Conservation (phyloP, 1,140 invertebrate genomes). For the Sminthurides bifidus region DNA sequence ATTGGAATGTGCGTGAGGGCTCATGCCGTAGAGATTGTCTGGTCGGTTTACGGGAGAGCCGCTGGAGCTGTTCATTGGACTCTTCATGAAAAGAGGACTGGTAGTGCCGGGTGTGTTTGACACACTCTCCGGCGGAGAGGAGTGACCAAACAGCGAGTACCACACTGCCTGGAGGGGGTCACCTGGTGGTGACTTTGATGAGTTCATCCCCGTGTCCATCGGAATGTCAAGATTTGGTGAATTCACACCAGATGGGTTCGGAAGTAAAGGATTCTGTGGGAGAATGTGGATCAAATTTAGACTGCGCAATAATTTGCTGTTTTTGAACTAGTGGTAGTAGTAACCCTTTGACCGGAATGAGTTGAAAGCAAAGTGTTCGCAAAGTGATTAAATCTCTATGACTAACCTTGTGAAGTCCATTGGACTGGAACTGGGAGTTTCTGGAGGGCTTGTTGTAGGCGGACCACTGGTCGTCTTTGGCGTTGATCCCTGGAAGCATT, state of each 20-base stretch:
- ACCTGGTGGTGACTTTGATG: constrained; percentile 25
- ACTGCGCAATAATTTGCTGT: background rate
- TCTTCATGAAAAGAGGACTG: constrained; percentile 29
- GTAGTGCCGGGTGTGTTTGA: constrained; percentile 28
- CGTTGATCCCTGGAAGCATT: constrained; percentile 10
- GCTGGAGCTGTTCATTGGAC: background rate
- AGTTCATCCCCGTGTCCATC: constrained; percentile 30
- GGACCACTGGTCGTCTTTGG: constrained; percentile 27
- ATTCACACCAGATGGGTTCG: constrained; percentile 27
- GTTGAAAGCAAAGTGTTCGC: background rate
- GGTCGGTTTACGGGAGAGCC: constrained; percentile 20
- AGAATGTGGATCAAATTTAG: too few species aligned
- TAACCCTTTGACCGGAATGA: too few species aligned
- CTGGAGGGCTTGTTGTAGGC: constrained; percentile 17
- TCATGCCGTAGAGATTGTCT: constrained; percentile 11
- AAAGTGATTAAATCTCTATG: constrained; percentile 2
- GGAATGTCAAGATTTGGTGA: constrained; percentile 28
- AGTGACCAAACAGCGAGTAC: constrained; percentile 31
- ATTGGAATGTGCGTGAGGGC: background rate
- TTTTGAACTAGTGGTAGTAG: background rate
- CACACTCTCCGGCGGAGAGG: constrained; percentile 22
- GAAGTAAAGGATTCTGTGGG: constrained; percentile 27
- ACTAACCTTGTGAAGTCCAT: constrained; percentile 29
- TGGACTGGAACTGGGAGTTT: constrained; percentile 12
- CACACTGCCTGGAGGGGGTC: constrained; percentile 32